phyloP scores from a whole-genome alignment of 2,113 vertebrate genomes.

The Bungarus multicinctus region DNA sequence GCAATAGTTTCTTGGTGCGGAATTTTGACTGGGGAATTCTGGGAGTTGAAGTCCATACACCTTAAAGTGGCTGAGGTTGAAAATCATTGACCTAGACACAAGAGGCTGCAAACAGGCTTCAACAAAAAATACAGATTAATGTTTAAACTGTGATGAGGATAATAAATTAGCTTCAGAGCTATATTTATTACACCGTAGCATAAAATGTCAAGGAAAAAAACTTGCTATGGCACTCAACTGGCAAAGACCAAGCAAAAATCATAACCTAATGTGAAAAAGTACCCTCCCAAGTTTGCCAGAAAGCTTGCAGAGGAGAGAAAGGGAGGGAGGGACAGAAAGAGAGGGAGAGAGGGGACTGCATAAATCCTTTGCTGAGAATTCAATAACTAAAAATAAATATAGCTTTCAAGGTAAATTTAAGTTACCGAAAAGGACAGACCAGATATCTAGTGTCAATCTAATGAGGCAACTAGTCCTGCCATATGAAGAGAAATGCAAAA shows the following conservation, averaged over 20 bases:
- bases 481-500: slow-evolving; percentile 29
- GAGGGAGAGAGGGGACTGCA: background rate
- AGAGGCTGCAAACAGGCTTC: slow-evolving; percentile 21
- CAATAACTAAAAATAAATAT: slow-evolving; percentile 2
- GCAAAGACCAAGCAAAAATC: background rate
- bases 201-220: background rate
- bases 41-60: background rate
- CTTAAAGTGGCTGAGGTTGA: background rate
- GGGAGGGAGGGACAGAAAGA: slow-evolving; percentile 8
- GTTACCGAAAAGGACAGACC: slow-evolving; percentile 13
- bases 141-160: slow-evolving; percentile 32
- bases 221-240: background rate
- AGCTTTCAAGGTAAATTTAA: background rate
- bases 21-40: background rate
- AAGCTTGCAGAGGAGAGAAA: slow-evolving; percentile 5
- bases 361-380: background rate
- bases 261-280: background rate
- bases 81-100: background rate
- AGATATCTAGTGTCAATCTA: background rate
- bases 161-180: slow-evolving; percentile 12
- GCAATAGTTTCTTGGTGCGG: background rate
- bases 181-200: background rate
- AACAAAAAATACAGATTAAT: slow-evolving; percentile 35
- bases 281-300: background rate
- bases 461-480: background rate